Base-by-base conservation (phyloP, 2,797 vertebrate genomes). In the Rhinella marina region DNA sequence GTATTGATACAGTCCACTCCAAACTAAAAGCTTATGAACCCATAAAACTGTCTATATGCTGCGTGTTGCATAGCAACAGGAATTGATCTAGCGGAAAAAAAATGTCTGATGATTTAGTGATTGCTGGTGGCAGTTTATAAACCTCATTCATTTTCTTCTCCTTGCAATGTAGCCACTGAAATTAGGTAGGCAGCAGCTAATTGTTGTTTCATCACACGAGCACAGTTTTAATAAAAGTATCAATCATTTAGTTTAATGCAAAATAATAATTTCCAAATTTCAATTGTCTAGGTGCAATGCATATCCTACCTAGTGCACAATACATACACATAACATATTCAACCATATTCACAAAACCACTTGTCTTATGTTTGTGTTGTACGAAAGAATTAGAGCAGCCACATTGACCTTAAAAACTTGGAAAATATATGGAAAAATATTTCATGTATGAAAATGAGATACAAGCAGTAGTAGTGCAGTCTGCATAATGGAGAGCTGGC, bases 11-110 rank as follows among this genome's bases (percentile, higher is more conserved):
- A 91, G 90, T 41, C 41, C 41, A 41, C 92, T 16, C 89, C 90
- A 90, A 93, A 92, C 91, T 91, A 91, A 91, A 89, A 93, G 91
- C 91, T 92, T 93, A 93, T 92, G 85, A 93, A 93, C 93, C 92
- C 90, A 91, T 92, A 93, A 92, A 85, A 0, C 88, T 92, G 90
- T 89, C 92, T 86, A 86, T 86, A 91, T 90, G 93, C 89, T 86
- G 90, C 92, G 90, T 92, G 94, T 95, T 95, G 94, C 95, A 92
- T 95, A 91, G 95, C 95, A 95, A 95, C 95, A 91, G 90, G 92
- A 93, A 95, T 94, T 94, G 94, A 95, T 95, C 93, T 88, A 89
- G 92, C 88, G 85, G 86, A 91, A 94, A 93, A 94, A 93, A 92
- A 92, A 91, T 21, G 41, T 94, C 93, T 93, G 92, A 92, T 95